Evolutionary conservation across 2,888 invertebrate genomes (phyloP).

Genomic region (Papilio gigon): DNA sequence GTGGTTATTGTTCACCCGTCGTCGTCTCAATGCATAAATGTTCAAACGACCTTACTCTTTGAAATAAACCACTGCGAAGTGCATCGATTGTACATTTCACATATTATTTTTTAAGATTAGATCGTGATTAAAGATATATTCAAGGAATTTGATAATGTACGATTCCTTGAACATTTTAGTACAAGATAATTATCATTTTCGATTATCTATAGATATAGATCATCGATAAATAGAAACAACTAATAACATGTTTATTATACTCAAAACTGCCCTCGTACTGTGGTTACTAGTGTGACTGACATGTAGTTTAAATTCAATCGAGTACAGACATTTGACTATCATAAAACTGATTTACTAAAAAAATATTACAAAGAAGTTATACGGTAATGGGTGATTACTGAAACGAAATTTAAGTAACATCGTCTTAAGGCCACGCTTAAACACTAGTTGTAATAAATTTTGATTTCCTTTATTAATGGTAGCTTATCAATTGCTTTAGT

Average conservation of each 20-base stretch:
- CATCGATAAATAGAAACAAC: conserved; percentile 31
- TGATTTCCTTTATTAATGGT: too few species aligned
- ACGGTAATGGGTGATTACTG: too few species aligned
- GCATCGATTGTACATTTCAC: conserved; percentile 8
- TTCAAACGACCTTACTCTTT: too few species aligned
- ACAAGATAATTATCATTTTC: conserved; percentile 30
- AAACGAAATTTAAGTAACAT: too few species aligned
- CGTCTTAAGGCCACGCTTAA: too few species aligned
- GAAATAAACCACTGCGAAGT: too few species aligned
- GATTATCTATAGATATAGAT: conserved; percentile 31
- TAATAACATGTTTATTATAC: conserved; percentile 1
- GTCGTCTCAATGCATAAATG: too few species aligned
- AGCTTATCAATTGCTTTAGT: too few species aligned
- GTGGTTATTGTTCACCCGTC: too few species aligned
- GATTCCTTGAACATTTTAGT: conserved; percentile 26
- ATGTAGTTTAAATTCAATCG: neutral
- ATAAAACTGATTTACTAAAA: too few species aligned
- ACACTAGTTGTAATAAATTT: too few species aligned
- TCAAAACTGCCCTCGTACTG: neutral
- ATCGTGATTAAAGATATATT: conserved; percentile 28
- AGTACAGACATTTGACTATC: neutral
- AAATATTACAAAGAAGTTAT: too few species aligned
- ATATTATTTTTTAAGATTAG: conserved; percentile 33
- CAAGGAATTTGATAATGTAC: conserved; percentile 26
- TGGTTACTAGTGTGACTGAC: neutral